phyloP scores from a whole-genome alignment of 2,113 vertebrate genomes.

The Marcusenius ussheri region DNA sequence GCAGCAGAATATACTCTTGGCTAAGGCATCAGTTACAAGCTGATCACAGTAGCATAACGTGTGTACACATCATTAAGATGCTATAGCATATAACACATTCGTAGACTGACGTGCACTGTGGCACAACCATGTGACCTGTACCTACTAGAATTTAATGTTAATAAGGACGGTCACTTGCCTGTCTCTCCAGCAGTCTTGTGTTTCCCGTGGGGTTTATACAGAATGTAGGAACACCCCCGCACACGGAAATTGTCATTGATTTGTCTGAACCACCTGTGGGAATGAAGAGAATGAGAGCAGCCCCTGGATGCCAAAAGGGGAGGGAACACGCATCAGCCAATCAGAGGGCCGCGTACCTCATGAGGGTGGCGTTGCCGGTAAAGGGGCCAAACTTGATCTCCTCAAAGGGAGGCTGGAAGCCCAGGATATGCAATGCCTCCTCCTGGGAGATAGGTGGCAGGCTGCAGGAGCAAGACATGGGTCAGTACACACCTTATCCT shows the following conservation, averaged over 20 bases:
- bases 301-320: background rate
- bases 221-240: slow-evolving; percentile 89
- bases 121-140: background rate
- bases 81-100: background rate
- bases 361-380: slow-evolving; percentile 96
- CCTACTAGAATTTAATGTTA: background rate
- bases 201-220: slow-evolving; percentile 96
- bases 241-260: slow-evolving; percentile 93
- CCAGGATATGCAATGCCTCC: slow-evolving; percentile 89
- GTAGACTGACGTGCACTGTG: background rate
- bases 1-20: background rate
- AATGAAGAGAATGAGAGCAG: background rate
- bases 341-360: slow-evolving; percentile 69
- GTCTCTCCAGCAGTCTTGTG: slow-evolving; percentile 97
- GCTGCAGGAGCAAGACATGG: slow-evolving; percentile 45
- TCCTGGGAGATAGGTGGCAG: slow-evolving; percentile 93
- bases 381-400: slow-evolving; percentile 97
- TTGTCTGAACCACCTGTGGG: slow-evolving; percentile 90
- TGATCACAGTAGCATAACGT: background rate
- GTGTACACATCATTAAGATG: background rate
- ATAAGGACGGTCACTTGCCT: slow-evolving; percentile 54
- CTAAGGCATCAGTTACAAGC: background rate
- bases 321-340: background rate
- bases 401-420: slow-evolving; percentile 94
- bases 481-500: background rate